Evolutionary conservation across 2,888 invertebrate species (phyloP).

Genomic region (Stenoptilia bipunctidactyla): DNA sequence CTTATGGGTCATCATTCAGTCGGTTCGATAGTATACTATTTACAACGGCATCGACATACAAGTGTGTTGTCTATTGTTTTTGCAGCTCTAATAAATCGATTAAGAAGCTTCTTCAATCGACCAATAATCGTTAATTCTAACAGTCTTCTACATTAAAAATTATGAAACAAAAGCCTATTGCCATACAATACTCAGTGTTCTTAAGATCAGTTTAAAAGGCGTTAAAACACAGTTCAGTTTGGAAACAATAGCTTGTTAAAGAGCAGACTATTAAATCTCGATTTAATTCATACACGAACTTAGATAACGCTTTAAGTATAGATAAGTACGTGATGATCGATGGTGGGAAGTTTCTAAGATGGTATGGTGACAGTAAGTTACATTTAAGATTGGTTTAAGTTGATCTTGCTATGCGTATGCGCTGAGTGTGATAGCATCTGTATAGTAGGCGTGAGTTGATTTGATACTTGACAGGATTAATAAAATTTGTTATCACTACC

Average conservation of each 20-base stretch:
- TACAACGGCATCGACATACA: too few relatives aligned
- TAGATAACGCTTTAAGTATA: constrained; percentile 59
- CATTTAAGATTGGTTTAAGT: constrained; percentile 44
- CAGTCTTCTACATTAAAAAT: too few relatives aligned
- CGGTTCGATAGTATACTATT: too few relatives aligned
- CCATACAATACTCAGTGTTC: too few relatives aligned
- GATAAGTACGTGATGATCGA: constrained; percentile 62
- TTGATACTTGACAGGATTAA: constrained; percentile 31
- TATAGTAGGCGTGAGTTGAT: constrained; percentile 15
- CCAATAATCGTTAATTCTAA: too few relatives aligned
- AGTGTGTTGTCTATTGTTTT: too few relatives aligned
- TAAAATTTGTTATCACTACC: too few relatives aligned
- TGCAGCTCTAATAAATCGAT: too few relatives aligned
- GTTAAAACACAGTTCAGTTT: constrained; percentile 22
- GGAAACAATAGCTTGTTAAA: constrained; percentile 22
- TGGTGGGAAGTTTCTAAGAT: constrained; percentile 46
- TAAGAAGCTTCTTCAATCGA: too few relatives aligned
- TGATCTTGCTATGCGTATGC: constrained; percentile 50
- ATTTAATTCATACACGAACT: constrained; percentile 40
- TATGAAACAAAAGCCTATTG: too few relatives aligned
- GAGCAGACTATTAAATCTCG: constrained; percentile 25
- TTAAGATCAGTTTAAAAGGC: not conserved
- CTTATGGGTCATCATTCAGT: too few relatives aligned
- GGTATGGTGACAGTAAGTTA: constrained; percentile 60
- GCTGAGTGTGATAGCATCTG: constrained; percentile 44